phyloP scores from a whole-genome alignment of 2,888 invertebrate genomes.

The Panzeria rudis region DNA sequence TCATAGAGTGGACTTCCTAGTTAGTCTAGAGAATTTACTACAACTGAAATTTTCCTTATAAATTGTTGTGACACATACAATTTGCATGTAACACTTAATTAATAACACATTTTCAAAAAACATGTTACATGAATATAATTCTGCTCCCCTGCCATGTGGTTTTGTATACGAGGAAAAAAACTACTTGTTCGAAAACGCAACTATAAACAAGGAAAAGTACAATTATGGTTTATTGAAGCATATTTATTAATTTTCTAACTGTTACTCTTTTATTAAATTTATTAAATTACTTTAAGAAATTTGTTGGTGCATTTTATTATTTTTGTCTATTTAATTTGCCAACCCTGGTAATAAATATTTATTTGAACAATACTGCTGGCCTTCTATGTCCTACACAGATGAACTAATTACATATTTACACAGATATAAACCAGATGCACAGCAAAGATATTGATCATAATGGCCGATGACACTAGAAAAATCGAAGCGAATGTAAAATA shows the following conservation, averaged over 20 bases:
- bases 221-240: background rate
- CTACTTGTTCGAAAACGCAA: background rate
- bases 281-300: background rate
- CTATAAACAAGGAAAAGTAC: slow-evolving; percentile 11
- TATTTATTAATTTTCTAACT: background rate
- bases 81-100: slow-evolving; percentile 72
- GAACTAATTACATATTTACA: no score
- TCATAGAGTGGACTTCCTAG: slow-evolving; percentile 6
- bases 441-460: no score
- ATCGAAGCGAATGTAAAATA: no score
- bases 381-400: no score
- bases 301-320: background rate
- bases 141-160: background rate
- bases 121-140: slow-evolving; percentile 37
- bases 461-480: no score
- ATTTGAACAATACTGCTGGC: background rate
- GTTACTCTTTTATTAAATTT: background rate
- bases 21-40: slow-evolving; percentile 16
- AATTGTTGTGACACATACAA: slow-evolving; percentile 68
- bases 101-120: slow-evolving; percentile 56
- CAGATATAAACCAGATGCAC: no score
- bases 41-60: slow-evolving; percentile 55
- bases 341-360: background rate
- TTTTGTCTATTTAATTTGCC: background rate
- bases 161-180: background rate